phyloP scores from a whole-genome alignment of 1,140 invertebrate species.

The Oryzaephilus surinamensis region DNA sequence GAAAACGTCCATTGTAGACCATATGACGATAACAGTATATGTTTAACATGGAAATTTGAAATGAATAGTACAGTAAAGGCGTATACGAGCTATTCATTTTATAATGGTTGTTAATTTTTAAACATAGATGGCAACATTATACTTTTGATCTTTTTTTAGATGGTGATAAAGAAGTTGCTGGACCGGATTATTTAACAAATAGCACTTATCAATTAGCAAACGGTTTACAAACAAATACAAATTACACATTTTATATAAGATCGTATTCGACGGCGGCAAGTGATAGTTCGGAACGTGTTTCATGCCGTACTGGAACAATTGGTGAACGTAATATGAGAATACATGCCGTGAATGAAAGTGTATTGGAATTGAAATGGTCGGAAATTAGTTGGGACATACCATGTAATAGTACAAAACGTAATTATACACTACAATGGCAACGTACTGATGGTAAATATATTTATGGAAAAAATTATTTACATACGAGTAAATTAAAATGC shows the following conservation, averaged over 20 bases:
- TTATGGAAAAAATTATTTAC: conserved; percentile 14
- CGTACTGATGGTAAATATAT: conserved; percentile 19
- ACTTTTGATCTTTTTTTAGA: conserved; percentile 8
- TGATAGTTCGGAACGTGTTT: conserved; percentile 48
- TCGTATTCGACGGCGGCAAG: conserved; percentile 49
- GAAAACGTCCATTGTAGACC: conserved; percentile 43
- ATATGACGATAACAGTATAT: conserved; percentile 43
- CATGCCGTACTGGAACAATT: conserved; percentile 49
- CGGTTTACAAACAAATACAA: conserved; percentile 50
- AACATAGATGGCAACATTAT: neutral
- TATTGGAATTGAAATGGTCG: conserved; percentile 48
- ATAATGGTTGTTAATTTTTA: conserved; percentile 36
- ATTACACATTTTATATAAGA: conserved; percentile 56
- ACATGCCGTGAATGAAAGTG: conserved; percentile 41
- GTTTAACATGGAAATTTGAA: conserved; percentile 45
- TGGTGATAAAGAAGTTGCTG: conserved; percentile 34
- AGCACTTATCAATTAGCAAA: conserved; percentile 43
- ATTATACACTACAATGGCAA: conserved; percentile 53
- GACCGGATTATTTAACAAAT: conserved; percentile 45
- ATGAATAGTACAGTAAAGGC: conserved; percentile 42
- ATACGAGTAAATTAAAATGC: too few relatives aligned
- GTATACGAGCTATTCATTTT: conserved; percentile 53
- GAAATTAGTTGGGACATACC: conserved; percentile 43
- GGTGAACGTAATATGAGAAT: conserved; percentile 45
- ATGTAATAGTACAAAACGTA: conserved; percentile 44